Evolutionary conservation across 2,888 invertebrate genomes (phyloP).

Genomic region (Drosophila greeni): DNA sequence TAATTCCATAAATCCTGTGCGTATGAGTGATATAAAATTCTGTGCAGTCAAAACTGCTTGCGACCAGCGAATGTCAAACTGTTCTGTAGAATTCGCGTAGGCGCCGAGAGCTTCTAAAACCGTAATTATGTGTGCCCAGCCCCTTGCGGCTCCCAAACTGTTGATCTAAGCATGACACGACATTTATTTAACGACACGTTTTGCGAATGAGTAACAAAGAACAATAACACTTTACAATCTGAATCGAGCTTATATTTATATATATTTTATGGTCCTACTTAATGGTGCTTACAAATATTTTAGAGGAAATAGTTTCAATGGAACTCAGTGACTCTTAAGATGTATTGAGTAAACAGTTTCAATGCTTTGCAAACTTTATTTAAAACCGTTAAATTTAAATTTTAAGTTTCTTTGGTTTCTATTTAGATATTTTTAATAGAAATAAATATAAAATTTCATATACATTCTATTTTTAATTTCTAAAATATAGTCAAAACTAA

Average conservation of each 20-base stretch:
- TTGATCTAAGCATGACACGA: constrained; percentile 21
- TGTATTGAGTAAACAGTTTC: not conserved
- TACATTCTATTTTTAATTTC: too few relatives aligned
- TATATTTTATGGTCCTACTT: not conserved
- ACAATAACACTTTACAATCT: not conserved
- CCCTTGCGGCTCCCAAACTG: constrained; percentile 16
- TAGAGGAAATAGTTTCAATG: not conserved
- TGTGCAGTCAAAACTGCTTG: constrained; percentile 23
- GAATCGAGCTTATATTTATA: not conserved
- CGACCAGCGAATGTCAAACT: constrained; percentile 35
- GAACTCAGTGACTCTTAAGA: too few relatives aligned
- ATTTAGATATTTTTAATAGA: not conserved
- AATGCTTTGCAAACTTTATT: not conserved
- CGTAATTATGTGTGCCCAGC: not conserved
- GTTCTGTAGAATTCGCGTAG: constrained; percentile 18
- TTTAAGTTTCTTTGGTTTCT: not conserved
- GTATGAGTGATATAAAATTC: constrained; percentile 9
- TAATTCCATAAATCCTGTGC: not conserved
- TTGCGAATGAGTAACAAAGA: constrained; percentile 1
- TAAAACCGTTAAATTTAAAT: not conserved
- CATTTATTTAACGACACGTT: not conserved
- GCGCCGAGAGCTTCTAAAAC: constrained; percentile 15
- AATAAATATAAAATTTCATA: not conserved
- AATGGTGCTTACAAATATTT: not conserved
- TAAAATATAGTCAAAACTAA: not conserved